Conservation (phyloP, 2,797 vertebrate species). For the Pachyuromys duprasi region DNA sequence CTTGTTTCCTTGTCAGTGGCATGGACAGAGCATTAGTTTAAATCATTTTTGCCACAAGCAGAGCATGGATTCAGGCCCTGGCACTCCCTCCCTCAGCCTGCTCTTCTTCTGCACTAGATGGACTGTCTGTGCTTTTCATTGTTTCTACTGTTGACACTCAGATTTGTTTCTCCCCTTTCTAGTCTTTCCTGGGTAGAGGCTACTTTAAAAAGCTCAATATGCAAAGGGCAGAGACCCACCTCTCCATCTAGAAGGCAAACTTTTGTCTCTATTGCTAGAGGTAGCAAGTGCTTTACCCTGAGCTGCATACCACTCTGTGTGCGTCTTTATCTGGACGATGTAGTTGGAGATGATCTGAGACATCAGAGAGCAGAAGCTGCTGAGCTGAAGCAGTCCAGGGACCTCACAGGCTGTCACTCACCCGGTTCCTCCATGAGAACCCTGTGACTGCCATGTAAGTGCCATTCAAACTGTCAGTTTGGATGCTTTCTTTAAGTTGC, state of each 20-base stretch:
- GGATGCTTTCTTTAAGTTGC: neutral
- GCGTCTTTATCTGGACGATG: neutral
- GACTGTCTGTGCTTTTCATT: neutral
- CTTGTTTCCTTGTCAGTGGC: neutral
- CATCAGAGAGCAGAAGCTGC: neutral
- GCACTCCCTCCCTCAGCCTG: too few species aligned
- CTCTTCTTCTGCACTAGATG: too few species aligned
- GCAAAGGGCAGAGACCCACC: neutral
- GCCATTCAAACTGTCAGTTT: neutral
- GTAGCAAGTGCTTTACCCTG: neutral
- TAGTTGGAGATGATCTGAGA: neutral
- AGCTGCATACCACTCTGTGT: neutral
- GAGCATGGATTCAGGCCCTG: neutral
- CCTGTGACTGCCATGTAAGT: neutral
- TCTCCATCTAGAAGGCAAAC: neutral
- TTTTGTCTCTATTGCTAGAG: neutral
- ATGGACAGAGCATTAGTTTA: neutral
- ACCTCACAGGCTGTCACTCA: neutral
- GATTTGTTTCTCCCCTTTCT: too few species aligned
- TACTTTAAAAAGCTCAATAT: neutral
- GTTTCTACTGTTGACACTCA: neutral
- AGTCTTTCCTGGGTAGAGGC: neutral
- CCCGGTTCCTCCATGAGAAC: neutral
- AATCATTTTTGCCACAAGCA: neutral
- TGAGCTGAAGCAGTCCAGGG: neutral